phyloP scores from a whole-genome alignment of 1,140 invertebrate species.

The Megalopta genalis region DNA sequence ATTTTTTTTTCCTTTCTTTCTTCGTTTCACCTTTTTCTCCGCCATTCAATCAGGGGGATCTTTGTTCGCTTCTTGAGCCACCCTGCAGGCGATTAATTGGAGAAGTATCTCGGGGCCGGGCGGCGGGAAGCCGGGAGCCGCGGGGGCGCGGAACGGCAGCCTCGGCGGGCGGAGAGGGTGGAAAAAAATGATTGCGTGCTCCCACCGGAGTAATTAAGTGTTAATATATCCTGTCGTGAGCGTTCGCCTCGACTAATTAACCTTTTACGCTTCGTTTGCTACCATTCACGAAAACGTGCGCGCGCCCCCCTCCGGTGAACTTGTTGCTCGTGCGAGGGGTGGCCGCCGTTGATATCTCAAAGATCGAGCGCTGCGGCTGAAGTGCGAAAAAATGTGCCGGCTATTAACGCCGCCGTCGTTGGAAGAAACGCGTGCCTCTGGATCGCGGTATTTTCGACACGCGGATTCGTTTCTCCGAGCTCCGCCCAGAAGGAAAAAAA shows the following conservation, averaged over 20 bases:
- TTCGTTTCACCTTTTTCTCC: too few relatives aligned
- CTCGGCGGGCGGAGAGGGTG: too few relatives aligned
- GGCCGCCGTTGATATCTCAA: background rate
- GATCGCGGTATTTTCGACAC: background rate
- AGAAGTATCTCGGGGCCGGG: background rate
- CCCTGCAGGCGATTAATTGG: conserved; percentile 19
- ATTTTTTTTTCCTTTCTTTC: too few relatives aligned
- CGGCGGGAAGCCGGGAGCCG: too few relatives aligned
- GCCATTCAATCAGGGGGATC: conserved; percentile 36
- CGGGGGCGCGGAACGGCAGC: too few relatives aligned
- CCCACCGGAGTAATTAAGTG: conserved; percentile 26
- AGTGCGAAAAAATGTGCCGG: background rate
- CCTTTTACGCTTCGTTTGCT: conserved; percentile 25
- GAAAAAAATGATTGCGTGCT: conserved; percentile 18
- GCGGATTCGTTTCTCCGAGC: too few relatives aligned
- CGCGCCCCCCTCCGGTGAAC: background rate
- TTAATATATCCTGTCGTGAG: conserved; percentile 24
- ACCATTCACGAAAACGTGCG: conserved; percentile 11
- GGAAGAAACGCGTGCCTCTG: background rate
- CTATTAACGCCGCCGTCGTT: background rate
- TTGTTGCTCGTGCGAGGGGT: background rate
- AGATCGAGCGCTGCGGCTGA: background rate
- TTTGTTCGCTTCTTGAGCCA: conserved; percentile 38
- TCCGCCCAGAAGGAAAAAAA: too few relatives aligned
- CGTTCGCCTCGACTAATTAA: conserved; percentile 23